Conservation (phyloP, 2,888 invertebrate genomes). For the Heliconius aoede region DNA sequence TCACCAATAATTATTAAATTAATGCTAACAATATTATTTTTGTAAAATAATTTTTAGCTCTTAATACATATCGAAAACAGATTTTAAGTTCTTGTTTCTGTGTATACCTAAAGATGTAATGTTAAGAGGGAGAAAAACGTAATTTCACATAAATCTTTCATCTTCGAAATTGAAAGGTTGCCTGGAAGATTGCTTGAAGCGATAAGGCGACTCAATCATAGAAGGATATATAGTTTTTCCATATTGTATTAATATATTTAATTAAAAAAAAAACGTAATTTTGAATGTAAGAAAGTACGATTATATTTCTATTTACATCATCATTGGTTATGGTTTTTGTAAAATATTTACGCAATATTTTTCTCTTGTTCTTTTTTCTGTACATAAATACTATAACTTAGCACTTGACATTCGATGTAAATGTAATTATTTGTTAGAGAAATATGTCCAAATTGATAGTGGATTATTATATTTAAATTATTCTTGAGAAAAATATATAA, state of each 20-base stretch:
- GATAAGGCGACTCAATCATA: too few species aligned
- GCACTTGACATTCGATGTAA: slow-evolving; percentile 7
- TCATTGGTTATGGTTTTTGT: too few species aligned
- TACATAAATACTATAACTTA: neutral
- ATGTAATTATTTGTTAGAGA: slow-evolving; percentile 22
- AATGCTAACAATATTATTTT: too few species aligned
- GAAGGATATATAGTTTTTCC: too few species aligned
- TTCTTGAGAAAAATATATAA: slow-evolving; percentile 36
- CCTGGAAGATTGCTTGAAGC: too few species aligned
- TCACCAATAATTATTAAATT: too few species aligned
- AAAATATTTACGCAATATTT: neutral
- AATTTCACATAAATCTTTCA: neutral
- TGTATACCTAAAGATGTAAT: neutral
- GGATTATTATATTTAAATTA: slow-evolving; percentile 20
- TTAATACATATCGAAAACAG: neutral
- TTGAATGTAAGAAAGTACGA: too few species aligned
- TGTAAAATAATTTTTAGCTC: too few species aligned
- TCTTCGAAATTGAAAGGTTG: neutral
- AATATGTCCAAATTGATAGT: slow-evolving; percentile 28
- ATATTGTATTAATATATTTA: too few species aligned
- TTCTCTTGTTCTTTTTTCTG: neutral
- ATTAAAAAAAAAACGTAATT: too few species aligned
- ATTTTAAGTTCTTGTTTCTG: neutral
- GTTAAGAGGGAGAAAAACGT: too few species aligned
- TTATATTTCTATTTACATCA: too few species aligned